Percentiles rank a stretch among this genome's conserved stretches.
phyloP scores from a whole-genome alignment of 2,113 vertebrate genomes.

The Pygoscelis adeliae region DNA sequence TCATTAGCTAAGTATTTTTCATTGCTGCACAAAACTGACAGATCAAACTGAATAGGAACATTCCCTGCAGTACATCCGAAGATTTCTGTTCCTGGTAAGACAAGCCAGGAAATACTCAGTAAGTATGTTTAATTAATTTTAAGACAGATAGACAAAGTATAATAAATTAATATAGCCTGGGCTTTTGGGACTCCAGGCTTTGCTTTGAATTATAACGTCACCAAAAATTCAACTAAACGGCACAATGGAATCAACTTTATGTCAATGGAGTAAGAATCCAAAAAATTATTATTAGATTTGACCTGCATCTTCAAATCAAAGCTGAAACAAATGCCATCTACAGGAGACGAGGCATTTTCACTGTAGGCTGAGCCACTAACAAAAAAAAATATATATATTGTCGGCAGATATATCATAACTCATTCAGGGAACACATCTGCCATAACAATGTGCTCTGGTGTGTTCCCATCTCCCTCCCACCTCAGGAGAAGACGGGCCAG shows the following conservation, averaged over 20 bases:
- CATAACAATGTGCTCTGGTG: fast-evolving
- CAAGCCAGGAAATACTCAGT: neutral
- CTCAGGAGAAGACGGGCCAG: no score
- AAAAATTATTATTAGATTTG: neutral
- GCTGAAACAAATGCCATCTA: fast-evolving
- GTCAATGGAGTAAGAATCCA: neutral
- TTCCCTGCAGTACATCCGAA: neutral
- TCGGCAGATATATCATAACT: neutral
- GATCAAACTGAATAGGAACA: no score
- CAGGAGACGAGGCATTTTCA: neutral
- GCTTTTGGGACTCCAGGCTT: neutral
- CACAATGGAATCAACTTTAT: neutral
- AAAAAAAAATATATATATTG: fast-evolving
- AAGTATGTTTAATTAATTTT: neutral
- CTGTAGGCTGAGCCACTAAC: neutral
- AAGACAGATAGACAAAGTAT: neutral
- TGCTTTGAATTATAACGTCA: neutral
- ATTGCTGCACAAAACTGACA: neutral
- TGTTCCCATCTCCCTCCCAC: neutral
- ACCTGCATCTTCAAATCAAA: neutral
- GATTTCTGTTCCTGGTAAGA: neutral
- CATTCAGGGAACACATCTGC: no score
- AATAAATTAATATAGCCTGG: neutral
- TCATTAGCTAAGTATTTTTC: neutral
- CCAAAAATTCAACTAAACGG: neutral